Evolutionary conservation across 2,113 vertebrate species (phyloP).

Genomic region (Callospermophilus lateralis): DNA sequence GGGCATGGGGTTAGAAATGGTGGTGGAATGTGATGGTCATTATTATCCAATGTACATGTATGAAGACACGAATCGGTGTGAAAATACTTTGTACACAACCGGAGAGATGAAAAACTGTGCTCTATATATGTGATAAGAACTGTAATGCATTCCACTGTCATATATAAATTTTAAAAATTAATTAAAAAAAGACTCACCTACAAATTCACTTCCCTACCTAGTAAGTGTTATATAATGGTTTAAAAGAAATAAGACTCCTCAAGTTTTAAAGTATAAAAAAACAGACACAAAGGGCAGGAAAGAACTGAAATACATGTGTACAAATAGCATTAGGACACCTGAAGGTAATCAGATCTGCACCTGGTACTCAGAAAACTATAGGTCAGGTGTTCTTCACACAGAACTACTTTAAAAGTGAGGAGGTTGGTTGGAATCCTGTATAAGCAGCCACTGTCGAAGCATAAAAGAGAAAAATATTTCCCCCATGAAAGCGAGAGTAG

Average conservation of each 20-base stretch:
- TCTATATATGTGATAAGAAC: too few relatives aligned
- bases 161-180: too few relatives aligned
- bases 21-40: too few relatives aligned
- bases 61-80: too few relatives aligned
- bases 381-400: conserved; percentile 56
- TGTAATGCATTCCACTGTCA: too few relatives aligned
- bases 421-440: conserved; percentile 46
- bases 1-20: too few relatives aligned
- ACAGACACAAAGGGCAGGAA: background rate
- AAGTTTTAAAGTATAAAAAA: conserved; percentile 56
- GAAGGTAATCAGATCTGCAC: conserved; percentile 62
- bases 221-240: conserved; percentile 53
- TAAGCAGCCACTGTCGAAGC: conserved; percentile 57
- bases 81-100: too few relatives aligned
- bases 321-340: conserved; percentile 50
- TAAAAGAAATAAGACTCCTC: conserved; percentile 47
- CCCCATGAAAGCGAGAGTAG: background rate
- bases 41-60: too few relatives aligned
- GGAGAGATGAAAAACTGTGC: too few relatives aligned
- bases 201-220: conserved; percentile 73
- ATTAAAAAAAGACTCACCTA: conserved; percentile 71
- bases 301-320: background rate
- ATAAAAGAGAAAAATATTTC: conserved; percentile 68
- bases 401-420: conserved; percentile 54
- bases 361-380: background rate